Evolutionary conservation across 1,140 invertebrate genomes (phyloP), one percentile per base, ranked within the genome.

Genomic region (Macrostomum lignano): DNA sequence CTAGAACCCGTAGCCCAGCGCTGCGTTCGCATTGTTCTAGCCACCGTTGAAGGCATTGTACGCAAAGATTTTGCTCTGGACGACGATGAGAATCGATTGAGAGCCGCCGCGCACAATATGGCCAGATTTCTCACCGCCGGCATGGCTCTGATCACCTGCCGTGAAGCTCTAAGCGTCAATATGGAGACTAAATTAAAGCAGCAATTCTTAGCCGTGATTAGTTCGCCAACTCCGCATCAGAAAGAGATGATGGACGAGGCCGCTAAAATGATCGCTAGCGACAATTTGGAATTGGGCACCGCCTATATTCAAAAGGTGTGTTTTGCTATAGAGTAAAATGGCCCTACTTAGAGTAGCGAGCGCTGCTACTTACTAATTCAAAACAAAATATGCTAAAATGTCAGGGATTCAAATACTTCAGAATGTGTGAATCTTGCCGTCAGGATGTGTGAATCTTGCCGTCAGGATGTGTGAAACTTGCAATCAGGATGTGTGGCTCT

Each of bases 251-350:
- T 79, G 7, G 84, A 96, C 46, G 72, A 76, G 44, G 74, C 81
- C 3, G 72, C 74, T 6, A 36, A 42, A 7, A 22, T 77, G 20
- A 62, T 91, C 17, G 78, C 84, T 1, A 69, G 71, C 29, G 82
- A 94, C 34, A 96, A 96, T 52, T 77, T 91, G 63, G 86, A 94
- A 52, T 55, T 94, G 3, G 79, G 79, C 0, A 88, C 79, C 49
- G 79, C 78, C 21, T 91, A 91, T 46, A 78, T 98, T 28, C 88
- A 96, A 54, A 96, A 96, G 54, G 88, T 78, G n/a, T n/a, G n/a
- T n/a, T n/a, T n/a, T n/a, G n/a, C n/a, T n/a, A n/a, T n/a, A n/a
- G n/a, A n/a, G n/a, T n/a, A n/a, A n/a, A n/a, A n/a, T n/a, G n/a
- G n/a, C n/a, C n/a, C n/a, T n/a, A n/a, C n/a, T n/a, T n/a, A n/a